phyloP scores from a whole-genome alignment of 1,140 invertebrate genomes.

The Drosophila quadrilineata region DNA sequence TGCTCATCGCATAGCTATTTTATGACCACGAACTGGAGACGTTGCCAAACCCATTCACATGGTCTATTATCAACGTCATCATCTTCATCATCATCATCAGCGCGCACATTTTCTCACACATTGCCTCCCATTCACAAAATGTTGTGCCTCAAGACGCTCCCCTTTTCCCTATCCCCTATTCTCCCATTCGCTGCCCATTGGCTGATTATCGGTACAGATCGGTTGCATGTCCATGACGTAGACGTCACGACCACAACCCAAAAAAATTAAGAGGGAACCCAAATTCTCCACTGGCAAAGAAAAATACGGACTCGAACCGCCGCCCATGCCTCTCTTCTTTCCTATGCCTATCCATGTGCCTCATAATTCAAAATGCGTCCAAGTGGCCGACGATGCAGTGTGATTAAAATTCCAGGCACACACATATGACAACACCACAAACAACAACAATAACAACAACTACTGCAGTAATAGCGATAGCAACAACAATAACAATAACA shows the following conservation, averaged over 20 bases:
- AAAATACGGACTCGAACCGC: conserved; percentile 17
- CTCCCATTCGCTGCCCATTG: no score
- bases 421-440: conserved; percentile 35
- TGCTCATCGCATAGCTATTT: conserved; percentile 38
- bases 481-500: conserved; percentile 11
- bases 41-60: conserved; percentile 47
- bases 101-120: conserved; percentile 69
- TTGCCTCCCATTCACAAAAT: conserved; percentile 61
- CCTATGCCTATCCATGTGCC: no score
- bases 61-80: conserved; percentile 32
- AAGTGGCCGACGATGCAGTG: conserved; percentile 51
- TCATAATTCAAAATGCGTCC: conserved; percentile 70
- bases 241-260: conserved; percentile 39
- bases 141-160: conserved; percentile 11
- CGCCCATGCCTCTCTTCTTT: no score
- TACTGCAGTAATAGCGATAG: background rate
- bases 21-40: conserved; percentile 39
- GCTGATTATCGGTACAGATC: conserved; percentile 16
- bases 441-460: background rate
- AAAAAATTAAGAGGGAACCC: no score
- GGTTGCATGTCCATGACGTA: conserved; percentile 9
- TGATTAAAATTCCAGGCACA: conserved; percentile 71
- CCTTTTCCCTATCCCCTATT: conserved; percentile 3
- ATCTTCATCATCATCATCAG: conserved; percentile 29
- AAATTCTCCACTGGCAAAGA: conserved; percentile 40